Conservation (phyloP, 64 coral and sea anemone genomes). For the Cladopsammia gracilis region DNA sequence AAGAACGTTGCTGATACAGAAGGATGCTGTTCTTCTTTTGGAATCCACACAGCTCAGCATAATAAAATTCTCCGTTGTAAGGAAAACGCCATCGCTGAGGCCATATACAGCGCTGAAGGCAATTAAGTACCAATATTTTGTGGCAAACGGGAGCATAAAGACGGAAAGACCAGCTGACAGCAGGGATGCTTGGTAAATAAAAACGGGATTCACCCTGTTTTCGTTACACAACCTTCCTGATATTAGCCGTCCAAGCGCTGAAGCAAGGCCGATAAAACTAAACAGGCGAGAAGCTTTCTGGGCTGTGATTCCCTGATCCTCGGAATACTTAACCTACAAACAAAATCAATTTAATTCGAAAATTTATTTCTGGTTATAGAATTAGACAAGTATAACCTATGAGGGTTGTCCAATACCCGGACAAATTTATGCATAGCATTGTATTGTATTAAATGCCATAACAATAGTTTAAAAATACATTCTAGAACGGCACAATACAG, state of each 20-base stretch:
- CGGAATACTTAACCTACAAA: constrained; percentile 41
- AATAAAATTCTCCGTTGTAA: constrained; percentile 14
- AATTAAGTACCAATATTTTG: constrained; percentile 13
- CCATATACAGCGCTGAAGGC: constrained; percentile 23
- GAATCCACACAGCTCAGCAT: constrained; percentile 28
- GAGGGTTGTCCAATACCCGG: too few relatives aligned
- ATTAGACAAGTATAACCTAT: too few relatives aligned
- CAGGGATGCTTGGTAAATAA: constrained; percentile 26
- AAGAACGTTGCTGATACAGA: constrained; percentile 19
- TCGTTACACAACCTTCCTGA: constrained; percentile 26
- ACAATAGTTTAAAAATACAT: too few relatives aligned
- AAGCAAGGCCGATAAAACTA: constrained; percentile 40
- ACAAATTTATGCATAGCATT: too few relatives aligned
- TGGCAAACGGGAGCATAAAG: constrained; percentile 8
- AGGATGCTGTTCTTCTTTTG: constrained; percentile 8
- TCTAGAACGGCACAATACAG: too few relatives aligned
- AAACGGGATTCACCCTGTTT: neutral
- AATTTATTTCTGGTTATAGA: neutral
- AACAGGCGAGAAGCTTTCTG: constrained; percentile 56
- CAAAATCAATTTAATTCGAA: neutral
- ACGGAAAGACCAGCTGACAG: neutral
- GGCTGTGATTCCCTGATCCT: constrained; percentile 29
- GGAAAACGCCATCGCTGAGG: constrained; percentile 27
- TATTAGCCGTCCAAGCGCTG: neutral
- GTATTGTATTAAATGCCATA: too few relatives aligned